A percentile compares a stretch with the other conserved stretches of the same genome.
Evolutionary conservation across 2,888 invertebrate species (phyloP).

Genomic region (Siphonodentalium dalli): DNA sequence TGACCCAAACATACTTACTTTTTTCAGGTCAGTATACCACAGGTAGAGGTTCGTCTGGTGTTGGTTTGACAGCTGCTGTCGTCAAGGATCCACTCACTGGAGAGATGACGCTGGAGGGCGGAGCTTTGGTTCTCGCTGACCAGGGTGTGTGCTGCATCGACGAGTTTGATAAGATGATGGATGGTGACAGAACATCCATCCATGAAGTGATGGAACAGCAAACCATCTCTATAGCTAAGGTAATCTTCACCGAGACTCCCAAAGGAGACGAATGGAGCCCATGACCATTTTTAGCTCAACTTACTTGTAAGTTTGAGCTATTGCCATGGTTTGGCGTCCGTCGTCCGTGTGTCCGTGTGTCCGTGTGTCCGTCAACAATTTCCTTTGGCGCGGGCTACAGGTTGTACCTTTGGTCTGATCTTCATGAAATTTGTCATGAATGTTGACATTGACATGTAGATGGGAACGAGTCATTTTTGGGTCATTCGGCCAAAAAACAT

Average conservation of each 20-base stretch:
- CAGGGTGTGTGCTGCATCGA: conserved; percentile 99
- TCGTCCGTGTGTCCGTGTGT: too few relatives aligned
- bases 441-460: too few relatives aligned
- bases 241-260: conserved; percentile 53
- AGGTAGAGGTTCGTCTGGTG: conserved; percentile 94
- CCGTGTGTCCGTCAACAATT: too few relatives aligned
- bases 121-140: conserved; percentile 94
- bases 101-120: conserved; percentile 89
- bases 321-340: too few relatives aligned
- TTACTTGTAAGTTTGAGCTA: too few relatives aligned
- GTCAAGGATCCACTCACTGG: conserved; percentile 97
- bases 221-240: conserved; percentile 98
- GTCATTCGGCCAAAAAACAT: too few relatives aligned
- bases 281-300: too few relatives aligned
- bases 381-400: too few relatives aligned
- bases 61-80: conserved; percentile 98
- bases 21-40: conserved; percentile 86
- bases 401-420: too few relatives aligned
- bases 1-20: not conserved
- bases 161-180: conserved; percentile 99
- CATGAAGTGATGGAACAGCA: conserved; percentile 83
- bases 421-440: too few relatives aligned
- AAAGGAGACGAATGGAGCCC: too few relatives aligned
- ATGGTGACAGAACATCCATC: conserved; percentile 73
- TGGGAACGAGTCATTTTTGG: too few relatives aligned